A percentile compares a stretch with the other conserved stretches of the same genome.
phyloP scores from a whole-genome alignment of 2,888 invertebrate species.

The Synanthedon andrenaeformis region DNA sequence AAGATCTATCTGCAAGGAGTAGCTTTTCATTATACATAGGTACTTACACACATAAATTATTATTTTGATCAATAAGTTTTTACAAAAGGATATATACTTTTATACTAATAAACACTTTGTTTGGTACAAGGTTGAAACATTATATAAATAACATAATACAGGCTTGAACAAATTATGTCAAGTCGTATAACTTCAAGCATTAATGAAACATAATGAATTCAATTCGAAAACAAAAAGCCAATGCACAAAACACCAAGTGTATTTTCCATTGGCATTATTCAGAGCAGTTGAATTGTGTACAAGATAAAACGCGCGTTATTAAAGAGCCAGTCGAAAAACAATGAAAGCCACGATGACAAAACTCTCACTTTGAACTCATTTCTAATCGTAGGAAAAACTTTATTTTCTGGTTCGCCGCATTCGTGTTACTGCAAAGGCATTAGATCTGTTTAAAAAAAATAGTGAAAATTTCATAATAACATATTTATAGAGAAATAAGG shows the following conservation, averaged over 20 bases:
- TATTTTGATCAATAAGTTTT: no score
- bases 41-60: no score
- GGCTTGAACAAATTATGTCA: no score
- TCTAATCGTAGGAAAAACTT: conserved; percentile 66
- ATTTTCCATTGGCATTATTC: conserved; percentile 1
- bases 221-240: background rate
- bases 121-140: no score
- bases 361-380: conserved; percentile 62
- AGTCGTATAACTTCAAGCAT: no score
- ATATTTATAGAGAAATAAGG: no score
- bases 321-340: conserved; percentile 44
- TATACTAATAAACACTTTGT: no score
- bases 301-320: conserved; percentile 36
- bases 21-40: no score
- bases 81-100: no score
- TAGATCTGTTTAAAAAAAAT: conserved; percentile 8
- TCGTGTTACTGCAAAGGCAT: conserved; percentile 14
- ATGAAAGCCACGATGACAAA: conserved; percentile 48
- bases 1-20: no score
- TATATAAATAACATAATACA: no score
- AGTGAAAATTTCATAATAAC: no score
- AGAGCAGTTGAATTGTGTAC: conserved; percentile 1
- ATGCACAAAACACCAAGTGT: background rate
- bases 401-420: conserved; percentile 34
- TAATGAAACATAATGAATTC: background rate